Evolutionary conservation across 2,113 vertebrate genomes (phyloP).

Genomic region (Alouatta palliata): DNA sequence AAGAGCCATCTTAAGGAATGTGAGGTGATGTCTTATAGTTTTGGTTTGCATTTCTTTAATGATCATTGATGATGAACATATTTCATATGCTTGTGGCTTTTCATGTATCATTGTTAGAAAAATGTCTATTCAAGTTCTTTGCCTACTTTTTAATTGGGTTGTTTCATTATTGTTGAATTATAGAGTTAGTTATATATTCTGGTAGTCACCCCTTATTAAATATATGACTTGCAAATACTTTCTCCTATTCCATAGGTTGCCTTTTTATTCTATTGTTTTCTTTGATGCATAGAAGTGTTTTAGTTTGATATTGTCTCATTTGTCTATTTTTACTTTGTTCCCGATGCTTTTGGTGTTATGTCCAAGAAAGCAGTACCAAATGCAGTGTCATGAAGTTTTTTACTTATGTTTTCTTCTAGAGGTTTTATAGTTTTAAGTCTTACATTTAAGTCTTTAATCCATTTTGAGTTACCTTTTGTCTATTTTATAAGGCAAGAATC

Average conservation of each 20-base stretch:
- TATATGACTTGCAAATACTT: not conserved
- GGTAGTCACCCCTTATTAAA: not conserved
- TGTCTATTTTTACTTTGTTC: not conserved
- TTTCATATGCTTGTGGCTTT: not conserved
- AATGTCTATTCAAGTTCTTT: not conserved
- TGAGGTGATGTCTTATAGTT: not conserved
- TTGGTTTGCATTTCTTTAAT: constrained; percentile 16
- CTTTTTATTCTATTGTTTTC: not conserved
- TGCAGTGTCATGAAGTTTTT: not conserved
- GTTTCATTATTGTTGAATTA: not conserved
- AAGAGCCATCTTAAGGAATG: not conserved
- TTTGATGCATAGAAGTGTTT: not conserved
- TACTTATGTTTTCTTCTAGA: not conserved
- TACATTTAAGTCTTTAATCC: not conserved
- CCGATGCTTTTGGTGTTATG: not conserved
- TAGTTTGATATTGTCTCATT: not conserved
- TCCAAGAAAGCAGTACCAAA: not conserved
- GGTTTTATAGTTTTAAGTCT: not conserved
- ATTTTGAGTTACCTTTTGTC: constrained; percentile 38
- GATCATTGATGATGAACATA: not conserved
- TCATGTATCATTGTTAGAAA: not conserved
- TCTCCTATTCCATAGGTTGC: not conserved
- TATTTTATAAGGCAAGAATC: not conserved
- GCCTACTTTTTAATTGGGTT: not conserved
- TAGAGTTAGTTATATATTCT: not conserved